A percentile compares a stretch with the other conserved stretches of the same genome.
phyloP scores from a whole-genome alignment of 2,888 invertebrate genomes.

The Drosophila mayaguana region DNA sequence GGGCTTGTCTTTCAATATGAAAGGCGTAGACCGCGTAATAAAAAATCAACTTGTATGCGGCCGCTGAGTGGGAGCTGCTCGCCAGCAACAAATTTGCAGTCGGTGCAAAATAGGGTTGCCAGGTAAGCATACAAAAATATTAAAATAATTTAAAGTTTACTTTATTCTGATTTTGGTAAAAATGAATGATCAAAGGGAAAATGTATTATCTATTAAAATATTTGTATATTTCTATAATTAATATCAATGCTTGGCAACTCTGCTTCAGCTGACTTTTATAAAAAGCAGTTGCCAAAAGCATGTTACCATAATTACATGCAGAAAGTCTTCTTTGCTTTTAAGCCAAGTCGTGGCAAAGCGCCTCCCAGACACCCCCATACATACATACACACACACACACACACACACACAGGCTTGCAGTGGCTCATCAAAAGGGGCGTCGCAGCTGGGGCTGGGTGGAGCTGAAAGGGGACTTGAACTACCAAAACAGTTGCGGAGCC shows the following conservation, averaged over 20 bases:
- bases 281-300: slow-evolving; percentile 73
- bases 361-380: slow-evolving; percentile 21
- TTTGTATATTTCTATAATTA: neutral
- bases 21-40: slow-evolving; percentile 80
- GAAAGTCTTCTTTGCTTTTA: slow-evolving; percentile 70
- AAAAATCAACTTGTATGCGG: slow-evolving; percentile 74
- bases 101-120: slow-evolving; percentile 57
- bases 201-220: too few species aligned
- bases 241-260: slow-evolving; percentile 52
- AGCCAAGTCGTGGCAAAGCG: slow-evolving; percentile 35
- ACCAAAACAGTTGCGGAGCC: slow-evolving; percentile 77
- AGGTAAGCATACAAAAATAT: neutral
- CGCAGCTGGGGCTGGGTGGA: slow-evolving; percentile 20
- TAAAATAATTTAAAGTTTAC: too few species aligned
- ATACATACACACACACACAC: slow-evolving; percentile 3
- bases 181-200: too few species aligned
- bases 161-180: too few species aligned
- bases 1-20: slow-evolving; percentile 76
- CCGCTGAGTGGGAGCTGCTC: slow-evolving; percentile 56
- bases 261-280: slow-evolving; percentile 31
- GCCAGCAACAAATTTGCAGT: slow-evolving; percentile 19
- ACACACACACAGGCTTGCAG: neutral
- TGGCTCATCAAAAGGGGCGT: slow-evolving; percentile 72
- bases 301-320: slow-evolving; percentile 83
- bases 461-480: slow-evolving; percentile 40